A percentile compares a stretch with the other conserved stretches of the same genome.
These are phyloP conservation scores for Apocrypta bakeri DNA, from an alignment of 1,140 invertebrate genomes.

Conservation along the genomic window DNA sequence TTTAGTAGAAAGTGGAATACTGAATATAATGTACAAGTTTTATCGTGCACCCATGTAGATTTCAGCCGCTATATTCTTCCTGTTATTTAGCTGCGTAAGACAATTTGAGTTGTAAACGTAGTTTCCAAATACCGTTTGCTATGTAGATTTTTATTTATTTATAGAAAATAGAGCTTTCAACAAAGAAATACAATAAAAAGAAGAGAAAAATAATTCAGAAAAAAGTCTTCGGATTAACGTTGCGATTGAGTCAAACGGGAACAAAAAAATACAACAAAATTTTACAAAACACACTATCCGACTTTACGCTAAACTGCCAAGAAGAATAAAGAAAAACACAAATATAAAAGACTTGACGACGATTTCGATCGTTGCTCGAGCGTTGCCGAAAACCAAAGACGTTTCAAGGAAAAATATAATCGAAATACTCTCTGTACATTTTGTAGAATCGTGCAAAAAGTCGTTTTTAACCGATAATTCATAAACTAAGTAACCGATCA, in stretches of 20 bases:
- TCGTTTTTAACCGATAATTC: constrained; percentile 27
- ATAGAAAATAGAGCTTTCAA: neutral
- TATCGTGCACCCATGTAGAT: constrained; percentile 21
- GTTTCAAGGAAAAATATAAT: constrained; percentile 27
- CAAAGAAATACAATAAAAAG: too few relatives aligned
- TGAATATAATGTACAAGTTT: neutral
- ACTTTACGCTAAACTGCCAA: constrained; percentile 8
- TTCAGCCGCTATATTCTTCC: constrained; percentile 14
- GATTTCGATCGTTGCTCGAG: constrained; percentile 1
- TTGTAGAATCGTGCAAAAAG: constrained; percentile 50
- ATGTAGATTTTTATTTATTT: constrained; percentile 22
- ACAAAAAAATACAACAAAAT: neutral
- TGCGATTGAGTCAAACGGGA: neutral
- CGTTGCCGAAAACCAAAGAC: constrained; percentile 52
- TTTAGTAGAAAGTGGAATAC: constrained; percentile 32
- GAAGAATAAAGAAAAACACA: constrained; percentile 2
- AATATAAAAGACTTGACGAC: constrained; percentile 12
- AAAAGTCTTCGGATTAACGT: neutral
- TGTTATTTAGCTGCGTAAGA: constrained; percentile 44
- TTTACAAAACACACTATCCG: neutral
- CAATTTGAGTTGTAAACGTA: constrained; percentile 15
- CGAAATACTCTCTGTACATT: constrained; percentile 49
- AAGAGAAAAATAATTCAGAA: neutral
- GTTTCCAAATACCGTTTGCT: neutral
- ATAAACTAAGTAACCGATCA: constrained; percentile 26